Evolutionary conservation across 2,797 vertebrate genomes (phyloP).

Genomic region (Rhodeus uyekii): DNA sequence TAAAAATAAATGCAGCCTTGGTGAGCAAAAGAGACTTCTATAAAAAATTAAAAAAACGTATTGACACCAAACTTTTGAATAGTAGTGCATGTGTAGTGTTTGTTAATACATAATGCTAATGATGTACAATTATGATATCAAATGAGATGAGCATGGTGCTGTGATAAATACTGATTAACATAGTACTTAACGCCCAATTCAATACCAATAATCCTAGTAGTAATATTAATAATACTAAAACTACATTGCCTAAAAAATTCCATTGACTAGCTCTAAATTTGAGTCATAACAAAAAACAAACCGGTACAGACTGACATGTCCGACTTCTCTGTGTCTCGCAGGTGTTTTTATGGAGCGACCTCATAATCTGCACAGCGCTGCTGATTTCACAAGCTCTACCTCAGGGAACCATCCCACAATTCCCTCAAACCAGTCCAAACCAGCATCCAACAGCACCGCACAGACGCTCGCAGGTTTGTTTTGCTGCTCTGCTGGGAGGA

Average conservation of each 20-base stretch:
- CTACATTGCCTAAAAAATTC: not conserved
- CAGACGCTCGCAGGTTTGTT: conserved; percentile 38
- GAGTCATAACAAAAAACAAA: not conserved
- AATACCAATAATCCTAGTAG: not conserved
- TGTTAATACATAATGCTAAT: not conserved
- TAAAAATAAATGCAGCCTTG: not conserved
- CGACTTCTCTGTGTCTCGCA: conserved; percentile 60
- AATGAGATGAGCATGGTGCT: not conserved
- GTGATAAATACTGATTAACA: not conserved
- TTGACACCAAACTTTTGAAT: too few species aligned
- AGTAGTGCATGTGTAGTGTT: not conserved
- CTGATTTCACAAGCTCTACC: conserved; percentile 77
- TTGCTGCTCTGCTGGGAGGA: not conserved
- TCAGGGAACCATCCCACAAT: conserved; percentile 66
- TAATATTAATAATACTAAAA: not conserved
- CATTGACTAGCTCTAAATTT: not conserved
- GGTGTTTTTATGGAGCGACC: conserved; percentile 98
- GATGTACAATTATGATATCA: not conserved
- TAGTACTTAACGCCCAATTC: not conserved
- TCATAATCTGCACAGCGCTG: conserved; percentile 81
- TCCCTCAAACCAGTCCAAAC: conserved; percentile 14
- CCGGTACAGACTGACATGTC: not conserved
- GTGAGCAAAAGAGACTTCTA: not conserved
- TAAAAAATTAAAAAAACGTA: not conserved
- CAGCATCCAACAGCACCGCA: conserved; percentile 44